Evolutionary conservation across 2,797 vertebrate species (phyloP).

Genomic region (Danionella dracula): DNA sequence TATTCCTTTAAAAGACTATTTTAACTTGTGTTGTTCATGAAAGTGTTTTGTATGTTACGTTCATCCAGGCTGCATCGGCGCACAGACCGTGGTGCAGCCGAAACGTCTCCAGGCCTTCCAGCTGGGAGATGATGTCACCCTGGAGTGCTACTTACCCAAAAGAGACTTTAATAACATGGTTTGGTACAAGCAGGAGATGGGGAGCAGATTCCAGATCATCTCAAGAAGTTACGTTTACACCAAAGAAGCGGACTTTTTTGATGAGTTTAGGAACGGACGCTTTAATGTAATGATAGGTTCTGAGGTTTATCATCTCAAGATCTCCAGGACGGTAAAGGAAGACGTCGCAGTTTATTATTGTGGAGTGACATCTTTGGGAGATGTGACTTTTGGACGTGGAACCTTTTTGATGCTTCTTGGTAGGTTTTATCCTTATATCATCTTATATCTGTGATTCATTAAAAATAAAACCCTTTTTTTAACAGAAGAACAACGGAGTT

Average conservation of each 20-base stretch:
- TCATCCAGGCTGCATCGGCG: background rate
- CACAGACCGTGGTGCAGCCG: background rate
- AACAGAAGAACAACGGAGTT: background rate
- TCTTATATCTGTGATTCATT: background rate
- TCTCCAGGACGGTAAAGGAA: constrained; percentile 1
- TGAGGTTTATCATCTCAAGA: constrained; percentile 5
- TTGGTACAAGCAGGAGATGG: constrained; percentile 27
- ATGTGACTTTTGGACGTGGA: constrained; percentile 19
- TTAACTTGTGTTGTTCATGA: too few species aligned
- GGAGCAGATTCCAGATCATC: background rate
- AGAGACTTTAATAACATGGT: constrained; percentile 10
- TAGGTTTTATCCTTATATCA: background rate
- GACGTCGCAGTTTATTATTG: constrained; percentile 18
- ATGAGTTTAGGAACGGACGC: background rate
- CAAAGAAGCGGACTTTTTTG: background rate
- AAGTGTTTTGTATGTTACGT: background rate
- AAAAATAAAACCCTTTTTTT: too few species aligned
- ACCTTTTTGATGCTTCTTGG: constrained; percentile 11
- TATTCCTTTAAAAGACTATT: too few species aligned
- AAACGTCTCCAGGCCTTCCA: background rate
- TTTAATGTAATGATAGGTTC: background rate
- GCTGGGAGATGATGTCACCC: constrained; percentile 1
- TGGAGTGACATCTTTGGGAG: constrained; percentile 1
- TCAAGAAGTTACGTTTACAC: background rate
- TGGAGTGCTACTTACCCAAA: constrained; percentile 12